Conservation (phyloP, 2,797 vertebrate species). For the Ataeniobius toweri region DNA sequence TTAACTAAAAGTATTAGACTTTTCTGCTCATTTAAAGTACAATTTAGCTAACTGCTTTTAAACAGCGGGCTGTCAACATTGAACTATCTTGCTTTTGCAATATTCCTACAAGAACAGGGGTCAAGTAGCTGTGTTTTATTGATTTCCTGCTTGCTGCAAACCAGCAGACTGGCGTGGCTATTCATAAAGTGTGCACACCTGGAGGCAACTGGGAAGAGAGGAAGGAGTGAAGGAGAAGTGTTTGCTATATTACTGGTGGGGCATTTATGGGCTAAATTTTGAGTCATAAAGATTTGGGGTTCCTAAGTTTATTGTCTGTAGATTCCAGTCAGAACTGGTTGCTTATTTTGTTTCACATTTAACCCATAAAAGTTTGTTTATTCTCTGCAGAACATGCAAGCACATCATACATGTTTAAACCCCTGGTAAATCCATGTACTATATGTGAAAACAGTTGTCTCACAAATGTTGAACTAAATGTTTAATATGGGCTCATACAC, state of each 20-base stretch:
- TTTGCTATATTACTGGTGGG: neutral
- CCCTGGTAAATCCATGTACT: too few species aligned
- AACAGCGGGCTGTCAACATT: neutral
- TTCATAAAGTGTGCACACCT: neutral
- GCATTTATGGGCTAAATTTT: neutral
- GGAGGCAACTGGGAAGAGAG: neutral
- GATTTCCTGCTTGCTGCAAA: neutral
- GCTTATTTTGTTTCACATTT: too few species aligned
- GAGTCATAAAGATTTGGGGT: neutral
- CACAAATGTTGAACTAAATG: too few species aligned
- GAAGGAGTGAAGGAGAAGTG: neutral
- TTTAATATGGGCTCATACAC: too few species aligned
- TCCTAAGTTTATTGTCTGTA: neutral
- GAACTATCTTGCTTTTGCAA: neutral
- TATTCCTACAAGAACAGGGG: neutral
- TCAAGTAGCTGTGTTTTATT: neutral
- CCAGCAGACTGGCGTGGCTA: neutral
- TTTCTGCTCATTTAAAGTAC: neutral
- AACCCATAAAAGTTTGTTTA: too few species aligned
- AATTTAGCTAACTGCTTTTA: neutral
- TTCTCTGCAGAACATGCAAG: too few species aligned
- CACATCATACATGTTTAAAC: too few species aligned
- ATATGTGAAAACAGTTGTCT: too few species aligned
- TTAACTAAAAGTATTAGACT: neutral
- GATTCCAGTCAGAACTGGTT: neutral